Conservation (phyloP, 1,140 invertebrate species). For the Neodiprion fabricii region DNA sequence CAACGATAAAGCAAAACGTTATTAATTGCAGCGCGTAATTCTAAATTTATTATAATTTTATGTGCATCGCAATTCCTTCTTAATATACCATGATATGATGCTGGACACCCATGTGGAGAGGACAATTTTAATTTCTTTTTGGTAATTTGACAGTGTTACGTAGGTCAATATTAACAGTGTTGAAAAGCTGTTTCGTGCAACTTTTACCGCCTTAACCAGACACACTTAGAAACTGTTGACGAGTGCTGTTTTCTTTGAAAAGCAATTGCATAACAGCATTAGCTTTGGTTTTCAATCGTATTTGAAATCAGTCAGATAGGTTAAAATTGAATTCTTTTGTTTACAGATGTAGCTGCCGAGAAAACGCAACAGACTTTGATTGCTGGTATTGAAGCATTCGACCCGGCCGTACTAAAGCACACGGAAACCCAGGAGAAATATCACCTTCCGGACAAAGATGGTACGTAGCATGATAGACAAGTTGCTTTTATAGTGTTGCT, state of each 20-base stretch:
- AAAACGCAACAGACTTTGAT: slow-evolving; percentile 82
- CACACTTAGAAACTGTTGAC: neutral
- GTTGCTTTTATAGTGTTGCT: slow-evolving; percentile 8
- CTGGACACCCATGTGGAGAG: too few relatives aligned
- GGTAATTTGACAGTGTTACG: too few relatives aligned
- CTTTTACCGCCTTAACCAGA: neutral
- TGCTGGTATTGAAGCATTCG: slow-evolving; percentile 85
- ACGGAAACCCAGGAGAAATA: slow-evolving; percentile 94
- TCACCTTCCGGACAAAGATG: slow-evolving; percentile 92
- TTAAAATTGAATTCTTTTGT: slow-evolving; percentile 29
- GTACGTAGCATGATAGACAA: slow-evolving; percentile 63
- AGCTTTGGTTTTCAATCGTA: neutral
- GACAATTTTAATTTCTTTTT: too few relatives aligned
- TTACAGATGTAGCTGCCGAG: slow-evolving; percentile 83
- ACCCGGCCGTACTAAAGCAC: slow-evolving; percentile 85
- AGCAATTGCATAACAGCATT: neutral
- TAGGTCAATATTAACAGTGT: too few relatives aligned
- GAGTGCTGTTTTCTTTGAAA: neutral
- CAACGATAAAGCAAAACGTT: too few relatives aligned
- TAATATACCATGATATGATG: too few relatives aligned
- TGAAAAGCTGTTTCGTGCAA: too few relatives aligned
- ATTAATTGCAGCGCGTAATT: too few relatives aligned
- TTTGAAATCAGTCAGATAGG: neutral
- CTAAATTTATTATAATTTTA: too few relatives aligned
- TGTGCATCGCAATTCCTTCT: too few relatives aligned